A percentile compares a stretch with the other conserved stretches of the same genome.
phyloP scores from a whole-genome alignment of 1,140 invertebrate species.

The Polypedilum vanderplanki region DNA sequence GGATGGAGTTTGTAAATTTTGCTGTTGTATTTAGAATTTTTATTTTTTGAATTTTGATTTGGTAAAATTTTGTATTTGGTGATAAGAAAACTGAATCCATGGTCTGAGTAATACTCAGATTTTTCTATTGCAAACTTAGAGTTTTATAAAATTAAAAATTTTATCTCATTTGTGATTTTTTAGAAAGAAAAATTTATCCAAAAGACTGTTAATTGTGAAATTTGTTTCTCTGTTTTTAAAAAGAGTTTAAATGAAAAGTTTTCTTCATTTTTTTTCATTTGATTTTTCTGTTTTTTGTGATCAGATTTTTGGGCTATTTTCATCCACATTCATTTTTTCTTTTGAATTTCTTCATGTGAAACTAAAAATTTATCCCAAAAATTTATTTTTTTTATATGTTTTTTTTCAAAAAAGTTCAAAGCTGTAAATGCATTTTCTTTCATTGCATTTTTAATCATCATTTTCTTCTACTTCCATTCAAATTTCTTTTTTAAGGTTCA shows the following conservation, averaged over 20 bases:
- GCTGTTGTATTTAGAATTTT: not conserved
- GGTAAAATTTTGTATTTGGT: not conserved
- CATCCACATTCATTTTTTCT: not conserved
- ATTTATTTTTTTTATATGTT: not conserved
- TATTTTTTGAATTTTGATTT: not conserved
- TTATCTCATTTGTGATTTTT: not conserved
- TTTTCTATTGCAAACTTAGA: not conserved
- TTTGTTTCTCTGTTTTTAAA: constrained; percentile 5
- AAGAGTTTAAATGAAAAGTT: not conserved
- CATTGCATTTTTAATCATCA: not conserved
- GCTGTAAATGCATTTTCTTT: constrained; percentile 5
- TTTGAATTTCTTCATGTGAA: not conserved
- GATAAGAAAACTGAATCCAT: not conserved
- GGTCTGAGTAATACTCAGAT: not conserved
- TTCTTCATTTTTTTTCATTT: not conserved
- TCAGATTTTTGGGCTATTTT: constrained; percentile 18
- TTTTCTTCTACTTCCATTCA: not conserved
- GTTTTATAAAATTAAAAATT: not conserved
- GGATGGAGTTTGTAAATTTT: constrained; percentile 12
- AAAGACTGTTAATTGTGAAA: constrained; percentile 18
- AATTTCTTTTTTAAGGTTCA: not conserved
- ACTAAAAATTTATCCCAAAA: not conserved
- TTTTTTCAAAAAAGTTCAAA: not conserved
- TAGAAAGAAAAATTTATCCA: not conserved
- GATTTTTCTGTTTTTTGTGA: not conserved